phyloP scores from a whole-genome alignment of 2,888 invertebrate genomes.

The Smittia aterrima region DNA sequence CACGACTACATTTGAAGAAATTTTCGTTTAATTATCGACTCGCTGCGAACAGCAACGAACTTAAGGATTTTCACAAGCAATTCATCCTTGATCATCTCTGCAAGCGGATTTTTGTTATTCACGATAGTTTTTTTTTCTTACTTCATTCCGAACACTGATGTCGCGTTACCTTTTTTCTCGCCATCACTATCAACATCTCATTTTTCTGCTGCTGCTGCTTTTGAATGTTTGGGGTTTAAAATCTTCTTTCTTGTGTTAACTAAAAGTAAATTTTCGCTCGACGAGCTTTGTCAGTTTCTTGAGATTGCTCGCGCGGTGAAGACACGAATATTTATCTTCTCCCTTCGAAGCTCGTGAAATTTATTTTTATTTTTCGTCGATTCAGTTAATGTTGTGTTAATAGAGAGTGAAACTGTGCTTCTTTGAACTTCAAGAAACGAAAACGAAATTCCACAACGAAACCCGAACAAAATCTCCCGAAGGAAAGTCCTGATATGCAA shows the following conservation, averaged over 20 bases:
- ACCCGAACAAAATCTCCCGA: background rate
- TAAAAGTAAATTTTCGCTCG: conserved; percentile 32
- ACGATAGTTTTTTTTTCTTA: conserved; percentile 4
- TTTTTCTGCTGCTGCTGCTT: background rate
- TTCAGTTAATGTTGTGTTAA: background rate
- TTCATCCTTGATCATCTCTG: conserved; percentile 1
- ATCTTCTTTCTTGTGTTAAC: conserved; percentile 8
- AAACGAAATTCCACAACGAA: background rate
- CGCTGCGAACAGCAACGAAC: background rate
- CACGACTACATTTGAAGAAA: background rate
- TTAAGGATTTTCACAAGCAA: background rate
- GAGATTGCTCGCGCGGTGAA: conserved; percentile 36
- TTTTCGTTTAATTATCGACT: conserved; percentile 2
- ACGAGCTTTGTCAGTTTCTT: conserved; percentile 33
- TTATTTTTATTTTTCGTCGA: background rate
- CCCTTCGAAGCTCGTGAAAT: background rate
- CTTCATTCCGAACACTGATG: background rate
- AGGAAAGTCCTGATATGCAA: background rate
- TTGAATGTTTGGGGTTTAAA: background rate
- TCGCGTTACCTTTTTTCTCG: background rate
- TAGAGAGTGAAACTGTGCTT: background rate
- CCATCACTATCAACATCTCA: conserved; percentile 8
- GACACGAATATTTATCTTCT: conserved; percentile 27
- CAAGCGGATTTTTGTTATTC: background rate
- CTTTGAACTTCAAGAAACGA: background rate